Base-by-base conservation (phyloP, 2,113 vertebrate genomes). In the Siniperca knerii region DNA sequence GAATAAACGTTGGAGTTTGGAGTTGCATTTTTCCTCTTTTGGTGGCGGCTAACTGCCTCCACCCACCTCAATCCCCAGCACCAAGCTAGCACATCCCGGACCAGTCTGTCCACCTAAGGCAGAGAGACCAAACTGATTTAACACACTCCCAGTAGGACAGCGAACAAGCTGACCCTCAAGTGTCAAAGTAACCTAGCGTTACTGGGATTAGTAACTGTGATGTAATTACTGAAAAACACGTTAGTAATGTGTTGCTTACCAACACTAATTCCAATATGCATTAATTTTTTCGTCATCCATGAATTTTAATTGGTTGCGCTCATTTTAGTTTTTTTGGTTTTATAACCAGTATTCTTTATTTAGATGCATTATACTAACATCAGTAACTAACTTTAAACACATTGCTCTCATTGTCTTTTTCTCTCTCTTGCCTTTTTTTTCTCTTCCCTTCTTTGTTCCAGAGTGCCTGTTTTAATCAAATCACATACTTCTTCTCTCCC, bases 381-480 rank as follows among this genome's bases (percentile, higher is more conserved):
- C 21, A 21, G 10, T 37, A 52, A 60, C 42, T 67, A 61, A 37
- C 37, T 25, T 52, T 15, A 8, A 33, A 33, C 23, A n/a, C 1
- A 65, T 50, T 42, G 13, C 35, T 44, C 35, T 61, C n/a, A 55
- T 25, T 64, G 15, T 58, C 21, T 57, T 55, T 64, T 40, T 4
- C 35, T 46, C 29, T 50, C 33, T 40, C 18, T 79, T 48, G 0
- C 35, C 57, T 48, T 68, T 35, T 76, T 69, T 65, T 58, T 69
- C 29, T 66, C 25, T 54, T 40, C 15, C 48, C 18, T 16, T 65
- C 64, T 80, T 58, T 66, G 20, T 74, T 74, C 13, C 25, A 18
- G 15, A 46, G 60, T 79, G 79, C 16, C 74, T 78, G n/a, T 50
- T 88, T 83, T 50, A 83, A 82, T 92, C 37, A 76, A 79, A 71